Evolutionary conservation across 2,113 vertebrate species (phyloP).

Genomic region (Carollia perspicillata): DNA sequence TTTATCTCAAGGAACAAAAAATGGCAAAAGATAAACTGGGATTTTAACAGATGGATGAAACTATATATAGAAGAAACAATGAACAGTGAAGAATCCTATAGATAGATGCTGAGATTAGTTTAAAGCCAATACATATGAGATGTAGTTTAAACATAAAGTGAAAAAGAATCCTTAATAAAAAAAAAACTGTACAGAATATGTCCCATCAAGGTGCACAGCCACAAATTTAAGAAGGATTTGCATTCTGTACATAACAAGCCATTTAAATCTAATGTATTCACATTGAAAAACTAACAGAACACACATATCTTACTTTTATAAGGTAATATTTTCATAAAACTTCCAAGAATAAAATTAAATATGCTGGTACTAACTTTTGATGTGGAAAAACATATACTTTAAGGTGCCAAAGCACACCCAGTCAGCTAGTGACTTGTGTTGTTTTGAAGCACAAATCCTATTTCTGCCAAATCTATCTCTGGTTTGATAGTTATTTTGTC

Average conservation of each 20-base stretch:
- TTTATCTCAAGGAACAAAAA: conserved; percentile 19
- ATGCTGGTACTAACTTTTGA: background rate
- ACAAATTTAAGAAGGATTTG: background rate
- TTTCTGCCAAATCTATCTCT: background rate
- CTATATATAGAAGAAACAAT: conserved; percentile 55
- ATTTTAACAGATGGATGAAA: conserved; percentile 57
- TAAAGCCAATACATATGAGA: conserved; percentile 61
- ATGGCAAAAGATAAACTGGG: conserved; percentile 45
- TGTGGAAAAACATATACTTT: background rate
- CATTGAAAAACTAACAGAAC: background rate
- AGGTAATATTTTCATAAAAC: background rate
- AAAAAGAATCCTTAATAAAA: conserved; percentile 9
- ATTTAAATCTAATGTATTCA: background rate
- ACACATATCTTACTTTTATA: background rate
- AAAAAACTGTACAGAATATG: background rate
- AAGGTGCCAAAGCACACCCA: background rate
- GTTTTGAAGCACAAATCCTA: background rate
- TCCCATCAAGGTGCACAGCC: background rate
- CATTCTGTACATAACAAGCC: background rate
- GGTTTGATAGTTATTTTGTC: conserved; percentile 32
- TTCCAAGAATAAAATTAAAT: background rate
- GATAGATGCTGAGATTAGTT: conserved; percentile 45
- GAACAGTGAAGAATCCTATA: conserved; percentile 52
- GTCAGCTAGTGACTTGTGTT: conserved; percentile 16
- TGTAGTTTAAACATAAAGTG: conserved; percentile 52